These are phyloP conservation scores for Syngnathoides biaculeatus DNA, from an alignment of 2,113 vertebrate genomes.

Conservation along the genomic window DNA sequence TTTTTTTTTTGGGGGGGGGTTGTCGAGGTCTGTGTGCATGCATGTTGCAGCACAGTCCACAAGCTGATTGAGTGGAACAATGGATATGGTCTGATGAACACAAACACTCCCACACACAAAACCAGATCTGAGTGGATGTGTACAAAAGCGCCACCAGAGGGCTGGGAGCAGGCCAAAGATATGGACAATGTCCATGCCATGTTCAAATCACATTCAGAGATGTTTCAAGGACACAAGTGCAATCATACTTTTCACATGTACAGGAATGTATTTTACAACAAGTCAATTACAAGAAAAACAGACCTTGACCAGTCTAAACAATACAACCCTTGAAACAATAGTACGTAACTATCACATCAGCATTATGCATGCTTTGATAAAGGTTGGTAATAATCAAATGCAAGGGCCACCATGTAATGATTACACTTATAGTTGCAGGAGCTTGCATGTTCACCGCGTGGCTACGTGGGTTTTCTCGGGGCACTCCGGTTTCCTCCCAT, in stretches of 20 bases:
- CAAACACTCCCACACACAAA: slow-evolving; percentile 5
- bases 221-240: slow-evolving; percentile 30
- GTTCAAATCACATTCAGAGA: slow-evolving; percentile 18
- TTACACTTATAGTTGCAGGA: no score
- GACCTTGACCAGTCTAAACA: no score
- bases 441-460: no score
- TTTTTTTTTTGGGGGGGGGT: no score
- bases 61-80: slow-evolving; percentile 33
- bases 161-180: slow-evolving; percentile 32
- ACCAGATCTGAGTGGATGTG: slow-evolving; percentile 32
- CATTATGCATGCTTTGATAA: no score
- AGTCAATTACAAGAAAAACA: no score
- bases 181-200: slow-evolving; percentile 7
- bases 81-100: slow-evolving; percentile 15
- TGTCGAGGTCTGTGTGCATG: background rate
- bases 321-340: no score
- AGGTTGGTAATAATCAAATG: no score
- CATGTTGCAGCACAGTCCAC: slow-evolving; percentile 16
- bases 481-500: no score
- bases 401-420: no score
- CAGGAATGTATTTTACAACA: background rate
- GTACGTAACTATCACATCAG: no score
- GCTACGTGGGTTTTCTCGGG: no score
- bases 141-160: slow-evolving; percentile 33
- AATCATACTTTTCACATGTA: slow-evolving; percentile 3